Conservation (phyloP, 2,888 invertebrate genomes). For the Diadegma fenestrale region DNA sequence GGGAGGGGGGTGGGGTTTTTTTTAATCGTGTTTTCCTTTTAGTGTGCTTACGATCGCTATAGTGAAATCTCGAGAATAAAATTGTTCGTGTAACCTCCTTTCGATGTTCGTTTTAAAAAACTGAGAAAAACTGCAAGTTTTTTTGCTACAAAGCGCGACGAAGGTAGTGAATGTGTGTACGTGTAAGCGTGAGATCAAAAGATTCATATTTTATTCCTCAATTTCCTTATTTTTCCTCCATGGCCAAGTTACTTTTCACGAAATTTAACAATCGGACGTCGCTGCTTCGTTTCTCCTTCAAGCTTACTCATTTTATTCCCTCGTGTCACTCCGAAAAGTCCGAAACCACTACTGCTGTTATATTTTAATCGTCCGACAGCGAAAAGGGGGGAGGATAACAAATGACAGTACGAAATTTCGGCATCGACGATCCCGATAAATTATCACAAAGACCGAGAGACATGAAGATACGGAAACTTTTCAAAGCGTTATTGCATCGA, state of each 20-base stretch:
- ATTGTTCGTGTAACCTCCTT: conserved; percentile 7
- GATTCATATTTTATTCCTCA: neutral
- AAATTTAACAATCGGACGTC: conserved; percentile 7
- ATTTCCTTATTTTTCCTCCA: neutral
- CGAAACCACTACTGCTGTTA: conserved; percentile 29
- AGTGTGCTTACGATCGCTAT: conserved; percentile 35
- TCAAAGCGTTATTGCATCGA: conserved; percentile 19
- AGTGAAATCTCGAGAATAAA: conserved; percentile 9
- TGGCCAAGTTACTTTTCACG: neutral
- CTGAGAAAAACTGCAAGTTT: conserved; percentile 17
- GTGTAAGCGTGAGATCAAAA: conserved; percentile 7
- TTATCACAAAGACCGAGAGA: conserved; percentile 16
- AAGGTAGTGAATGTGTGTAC: conserved; percentile 11
- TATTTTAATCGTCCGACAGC: conserved; percentile 39
- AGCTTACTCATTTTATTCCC: neutral
- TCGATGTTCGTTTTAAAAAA: neutral
- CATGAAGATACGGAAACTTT: conserved; percentile 33
- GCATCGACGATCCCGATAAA: conserved; percentile 10
- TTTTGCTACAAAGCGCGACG: neutral
- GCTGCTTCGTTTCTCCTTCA: neutral
- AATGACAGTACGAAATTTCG: conserved; percentile 53
- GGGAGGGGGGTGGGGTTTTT: conserved; percentile 48
- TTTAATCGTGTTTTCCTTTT: conserved; percentile 63
- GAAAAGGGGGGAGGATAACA: conserved; percentile 47
- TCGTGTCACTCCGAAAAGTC: conserved; percentile 36